A percentile compares a stretch with the other conserved stretches of the same genome.
phyloP scores from a whole-genome alignment of 2,888 invertebrate species.

The Agrotis clavis region DNA sequence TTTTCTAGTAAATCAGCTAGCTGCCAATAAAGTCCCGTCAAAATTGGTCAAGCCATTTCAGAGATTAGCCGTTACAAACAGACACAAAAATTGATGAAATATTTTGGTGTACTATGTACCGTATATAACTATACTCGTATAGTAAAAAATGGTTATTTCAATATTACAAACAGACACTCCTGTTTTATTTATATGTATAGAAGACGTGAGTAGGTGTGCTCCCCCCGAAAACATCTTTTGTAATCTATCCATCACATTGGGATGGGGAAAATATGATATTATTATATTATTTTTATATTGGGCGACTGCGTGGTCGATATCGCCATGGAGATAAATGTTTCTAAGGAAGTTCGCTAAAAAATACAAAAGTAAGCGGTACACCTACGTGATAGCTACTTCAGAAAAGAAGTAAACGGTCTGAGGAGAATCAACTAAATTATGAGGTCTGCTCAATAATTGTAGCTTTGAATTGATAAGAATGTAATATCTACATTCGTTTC shows the following conservation, averaged over 20 bases:
- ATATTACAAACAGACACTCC: no score
- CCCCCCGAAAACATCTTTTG: background rate
- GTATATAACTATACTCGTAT: no score
- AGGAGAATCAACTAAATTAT: background rate
- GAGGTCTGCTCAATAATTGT: no score
- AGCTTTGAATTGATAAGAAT: no score
- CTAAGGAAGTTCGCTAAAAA: background rate
- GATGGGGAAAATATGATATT: constrained; percentile 1
- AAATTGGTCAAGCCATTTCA: no score
- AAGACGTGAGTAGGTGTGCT: background rate
- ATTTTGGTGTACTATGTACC: no score
- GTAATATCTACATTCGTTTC: background rate
- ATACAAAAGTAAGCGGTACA: background rate
- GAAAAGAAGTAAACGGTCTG: background rate
- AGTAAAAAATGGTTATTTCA: no score
- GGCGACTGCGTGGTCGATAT: background rate
- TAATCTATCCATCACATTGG: background rate
- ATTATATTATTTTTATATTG: background rate
- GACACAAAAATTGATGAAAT: no score
- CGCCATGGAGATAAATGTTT: background rate
- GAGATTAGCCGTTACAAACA: no score
- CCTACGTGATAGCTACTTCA: background rate
- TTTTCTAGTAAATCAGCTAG: no score
- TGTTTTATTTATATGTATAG: no score
- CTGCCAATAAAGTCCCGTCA: no score